Evolutionary conservation across 2,888 invertebrate genomes (phyloP).

Genomic region (Nematopogon swammerdamellus): DNA sequence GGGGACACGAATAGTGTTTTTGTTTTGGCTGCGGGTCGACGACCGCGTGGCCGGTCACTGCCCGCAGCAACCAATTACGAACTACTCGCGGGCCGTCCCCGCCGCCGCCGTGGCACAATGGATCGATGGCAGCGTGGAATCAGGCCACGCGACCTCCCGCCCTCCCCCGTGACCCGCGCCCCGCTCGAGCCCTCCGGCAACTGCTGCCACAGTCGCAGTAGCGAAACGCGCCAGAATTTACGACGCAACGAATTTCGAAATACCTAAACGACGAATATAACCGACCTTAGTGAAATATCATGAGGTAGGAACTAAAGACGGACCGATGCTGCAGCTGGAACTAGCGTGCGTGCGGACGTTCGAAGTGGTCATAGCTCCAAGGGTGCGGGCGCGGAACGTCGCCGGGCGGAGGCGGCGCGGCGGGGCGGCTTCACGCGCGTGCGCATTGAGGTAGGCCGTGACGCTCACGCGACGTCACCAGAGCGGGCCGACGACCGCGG

Average conservation of each 20-base stretch:
- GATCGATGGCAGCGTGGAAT: constrained; percentile 54
- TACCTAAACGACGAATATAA: too few relatives aligned
- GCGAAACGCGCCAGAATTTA: too few relatives aligned
- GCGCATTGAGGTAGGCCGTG: constrained; percentile 60
- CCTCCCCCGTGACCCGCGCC: constrained; percentile 16
- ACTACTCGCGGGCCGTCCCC: constrained; percentile 39
- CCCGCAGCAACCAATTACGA: constrained; percentile 55
- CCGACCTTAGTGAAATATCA: too few relatives aligned
- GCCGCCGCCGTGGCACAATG: constrained; percentile 43
- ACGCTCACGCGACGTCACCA: constrained; percentile 49
- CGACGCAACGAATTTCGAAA: too few relatives aligned
- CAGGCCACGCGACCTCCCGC: constrained; percentile 38
- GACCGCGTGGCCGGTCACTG: constrained; percentile 51
- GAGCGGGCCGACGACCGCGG: constrained; percentile 36
- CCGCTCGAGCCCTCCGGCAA: constrained; percentile 11
- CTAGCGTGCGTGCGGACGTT: constrained; percentile 10
- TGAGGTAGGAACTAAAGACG: constrained; percentile 5
- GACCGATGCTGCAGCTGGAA: constrained; percentile 4
- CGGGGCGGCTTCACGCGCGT: constrained; percentile 43
- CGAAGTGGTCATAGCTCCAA: too few relatives aligned
- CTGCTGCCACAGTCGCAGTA: too few relatives aligned
- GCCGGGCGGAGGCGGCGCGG: constrained; percentile 14
- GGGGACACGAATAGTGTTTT: constrained; percentile 29
- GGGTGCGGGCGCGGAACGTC: too few relatives aligned
- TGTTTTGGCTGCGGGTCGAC: constrained; percentile 49